These are phyloP conservation scores for Exephanes ischioxanthus DNA, from an alignment of 2,888 invertebrate species.

Conservation along the genomic window DNA sequence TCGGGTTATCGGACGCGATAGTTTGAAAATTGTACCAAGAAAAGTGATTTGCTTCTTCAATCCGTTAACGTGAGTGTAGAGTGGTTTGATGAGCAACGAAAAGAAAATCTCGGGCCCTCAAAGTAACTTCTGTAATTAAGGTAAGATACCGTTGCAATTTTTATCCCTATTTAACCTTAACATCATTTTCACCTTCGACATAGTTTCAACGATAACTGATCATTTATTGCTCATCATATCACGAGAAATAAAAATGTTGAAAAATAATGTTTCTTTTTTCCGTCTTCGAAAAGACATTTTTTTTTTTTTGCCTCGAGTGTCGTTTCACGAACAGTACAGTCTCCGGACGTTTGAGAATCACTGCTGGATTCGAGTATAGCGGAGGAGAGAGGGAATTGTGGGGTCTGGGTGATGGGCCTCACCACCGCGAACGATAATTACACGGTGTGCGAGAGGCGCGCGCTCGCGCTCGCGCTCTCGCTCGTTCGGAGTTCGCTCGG, in stretches of 20 bases:
- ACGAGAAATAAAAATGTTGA: not conserved
- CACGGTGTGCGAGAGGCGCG: slow-evolving; percentile 84
- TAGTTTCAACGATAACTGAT: not conserved
- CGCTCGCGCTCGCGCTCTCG: slow-evolving; percentile 77
- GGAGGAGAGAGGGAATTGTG: slow-evolving; percentile 70
- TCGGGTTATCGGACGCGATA: slow-evolving; percentile 43
- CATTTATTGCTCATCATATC: not conserved
- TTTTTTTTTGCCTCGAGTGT: not conserved
- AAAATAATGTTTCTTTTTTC: not conserved
- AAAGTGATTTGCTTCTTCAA: not conserved
- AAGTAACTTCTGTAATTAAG: not conserved
- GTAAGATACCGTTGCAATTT: not conserved
- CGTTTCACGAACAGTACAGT: slow-evolving; percentile 15
- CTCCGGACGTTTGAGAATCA: slow-evolving; percentile 80
- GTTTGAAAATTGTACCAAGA: slow-evolving; percentile 33
- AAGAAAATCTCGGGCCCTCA: not conserved
- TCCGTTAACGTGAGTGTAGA: not conserved
- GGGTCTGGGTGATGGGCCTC: slow-evolving; percentile 70
- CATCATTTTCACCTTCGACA: not conserved
- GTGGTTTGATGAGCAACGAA: not conserved
- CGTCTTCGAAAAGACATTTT: not conserved
- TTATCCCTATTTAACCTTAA: not conserved
- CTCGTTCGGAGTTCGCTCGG: slow-evolving; percentile 47
- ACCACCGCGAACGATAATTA: slow-evolving; percentile 84
- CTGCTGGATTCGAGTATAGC: slow-evolving; percentile 78